A percentile compares a stretch with the other conserved stretches of the same genome.
These are phyloP conservation scores for Oreohelix idahoensis DNA, from an alignment of 1,140 invertebrate species.

Conservation along the genomic window DNA sequence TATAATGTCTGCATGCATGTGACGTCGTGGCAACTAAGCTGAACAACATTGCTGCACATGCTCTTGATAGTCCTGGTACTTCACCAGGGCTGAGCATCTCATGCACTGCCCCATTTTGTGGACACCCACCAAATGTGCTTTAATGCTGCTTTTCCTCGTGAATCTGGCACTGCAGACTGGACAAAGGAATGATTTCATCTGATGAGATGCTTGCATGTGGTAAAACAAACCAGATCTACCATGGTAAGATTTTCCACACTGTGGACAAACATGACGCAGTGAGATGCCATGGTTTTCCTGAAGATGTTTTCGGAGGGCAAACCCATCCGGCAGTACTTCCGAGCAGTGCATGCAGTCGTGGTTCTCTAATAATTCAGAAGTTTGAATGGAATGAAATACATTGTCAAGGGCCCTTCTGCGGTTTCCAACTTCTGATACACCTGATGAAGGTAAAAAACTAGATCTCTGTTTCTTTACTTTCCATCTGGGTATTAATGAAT, in stretches of 20 bases:
- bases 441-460: neutral
- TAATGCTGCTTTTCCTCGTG: conserved; percentile 21
- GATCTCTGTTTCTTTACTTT: neutral
- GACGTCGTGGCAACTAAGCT: no score
- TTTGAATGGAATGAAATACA: neutral
- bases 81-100: neutral
- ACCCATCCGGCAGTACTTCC: conserved; percentile 10
- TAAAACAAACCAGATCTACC: conserved; percentile 19
- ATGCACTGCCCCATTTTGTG: conserved; percentile 6
- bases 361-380: conserved; percentile 14
- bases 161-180: conserved; percentile 21
- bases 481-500: neutral
- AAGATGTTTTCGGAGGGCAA: conserved; percentile 15
- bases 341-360: conserved; percentile 9
- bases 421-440: neutral
- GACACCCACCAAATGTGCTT: conserved; percentile 16
- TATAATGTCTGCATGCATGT: no score
- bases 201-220: conserved; percentile 27
- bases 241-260: conserved; percentile 12
- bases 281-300: neutral
- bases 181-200: conserved; percentile 9
- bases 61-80: conserved; percentile 6
- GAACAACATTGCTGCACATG: neutral
- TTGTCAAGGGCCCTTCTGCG: neutral
- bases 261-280: neutral